Evolutionary conservation across 1,140 invertebrate species (phyloP).

Genomic region (Eubasilissa regina): DNA sequence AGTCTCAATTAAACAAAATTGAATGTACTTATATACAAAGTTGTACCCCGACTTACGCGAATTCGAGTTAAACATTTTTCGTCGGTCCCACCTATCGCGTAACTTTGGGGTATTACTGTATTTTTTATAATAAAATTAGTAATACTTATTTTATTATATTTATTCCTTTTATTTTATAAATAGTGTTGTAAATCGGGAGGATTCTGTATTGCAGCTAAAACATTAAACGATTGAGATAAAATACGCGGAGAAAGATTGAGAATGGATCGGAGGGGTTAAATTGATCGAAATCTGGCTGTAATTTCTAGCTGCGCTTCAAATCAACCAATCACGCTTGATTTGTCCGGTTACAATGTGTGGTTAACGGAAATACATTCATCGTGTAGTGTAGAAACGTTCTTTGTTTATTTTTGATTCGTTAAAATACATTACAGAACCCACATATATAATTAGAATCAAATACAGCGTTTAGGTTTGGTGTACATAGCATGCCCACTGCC

Average conservation of each 20-base stretch:
- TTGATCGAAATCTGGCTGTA: constrained; percentile 39
- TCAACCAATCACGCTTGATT: constrained; percentile 21
- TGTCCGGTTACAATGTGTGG: constrained; percentile 17
- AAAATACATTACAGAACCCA: constrained; percentile 25
- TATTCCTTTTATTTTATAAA: no score
- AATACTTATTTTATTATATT: no score
- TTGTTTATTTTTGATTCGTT: constrained; percentile 32
- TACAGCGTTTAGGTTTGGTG: background rate
- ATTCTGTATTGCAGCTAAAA: no score
- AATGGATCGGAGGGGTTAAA: constrained; percentile 11
- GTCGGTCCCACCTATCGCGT: no score
- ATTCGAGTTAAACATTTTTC: no score
- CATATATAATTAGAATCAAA: constrained; percentile 15
- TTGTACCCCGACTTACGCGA: no score
- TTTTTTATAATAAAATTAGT: no score
- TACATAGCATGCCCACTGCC: background rate
- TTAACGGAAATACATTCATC: constrained; percentile 37
- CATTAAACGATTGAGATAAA: no score
- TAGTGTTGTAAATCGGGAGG: no score
- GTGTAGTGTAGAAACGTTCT: constrained; percentile 1
- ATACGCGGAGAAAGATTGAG: background rate
- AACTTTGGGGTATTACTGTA: no score
- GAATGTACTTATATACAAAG: no score
- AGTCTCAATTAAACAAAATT: no score
- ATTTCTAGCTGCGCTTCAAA: constrained; percentile 36